Evolutionary conservation across 2,797 vertebrate genomes (phyloP).

Genomic region (Chelmon rostratus): DNA sequence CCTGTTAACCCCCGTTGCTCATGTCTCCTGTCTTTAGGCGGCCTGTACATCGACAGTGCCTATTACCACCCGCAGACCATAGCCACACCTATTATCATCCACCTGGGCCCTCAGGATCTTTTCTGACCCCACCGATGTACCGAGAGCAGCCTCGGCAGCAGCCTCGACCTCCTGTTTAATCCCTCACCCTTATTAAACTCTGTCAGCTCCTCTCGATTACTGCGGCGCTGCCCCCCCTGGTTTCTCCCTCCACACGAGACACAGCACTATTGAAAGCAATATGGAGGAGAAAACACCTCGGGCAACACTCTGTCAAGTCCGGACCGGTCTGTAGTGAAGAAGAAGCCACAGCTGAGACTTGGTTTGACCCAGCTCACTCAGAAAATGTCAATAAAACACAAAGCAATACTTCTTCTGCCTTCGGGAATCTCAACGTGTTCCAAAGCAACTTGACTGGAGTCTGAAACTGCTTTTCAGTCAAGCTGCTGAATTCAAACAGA

Average conservation of each 20-base stretch:
- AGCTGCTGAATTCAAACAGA: constrained; percentile 15
- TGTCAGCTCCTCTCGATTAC: constrained; percentile 35
- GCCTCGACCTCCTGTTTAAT: constrained; percentile 19
- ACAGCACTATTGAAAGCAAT: constrained; percentile 63
- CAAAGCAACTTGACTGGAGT: constrained; percentile 27
- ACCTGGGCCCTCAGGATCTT: constrained; percentile 94
- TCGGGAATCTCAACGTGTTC: constrained; percentile 27
- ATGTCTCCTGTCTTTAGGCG: constrained; percentile 89
- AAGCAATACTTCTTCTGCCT: constrained; percentile 71
- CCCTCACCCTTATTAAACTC: constrained; percentile 50
- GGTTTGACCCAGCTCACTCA: constrained; percentile 3
- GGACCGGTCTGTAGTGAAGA: constrained; percentile 1
- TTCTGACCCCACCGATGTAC: constrained; percentile 73
- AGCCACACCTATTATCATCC: constrained; percentile 92
- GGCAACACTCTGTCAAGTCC: constrained; percentile 18
- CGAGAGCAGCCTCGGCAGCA: constrained; percentile 17
- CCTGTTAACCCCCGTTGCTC: constrained; percentile 50
- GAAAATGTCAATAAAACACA: constrained; percentile 51
- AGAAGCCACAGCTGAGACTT: neutral
- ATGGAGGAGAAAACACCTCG: constrained; percentile 43
- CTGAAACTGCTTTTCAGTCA: neutral
- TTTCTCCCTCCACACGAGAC: constrained; percentile 13
- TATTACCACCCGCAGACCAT: constrained; percentile 93
- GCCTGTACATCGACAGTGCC: constrained; percentile 93
- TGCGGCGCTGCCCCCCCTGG: neutral